A percentile compares a stretch with the other conserved stretches of the same genome.
Evolutionary conservation across 2,888 invertebrate genomes (phyloP).

Genomic region (Entomobrya multifasciata): DNA sequence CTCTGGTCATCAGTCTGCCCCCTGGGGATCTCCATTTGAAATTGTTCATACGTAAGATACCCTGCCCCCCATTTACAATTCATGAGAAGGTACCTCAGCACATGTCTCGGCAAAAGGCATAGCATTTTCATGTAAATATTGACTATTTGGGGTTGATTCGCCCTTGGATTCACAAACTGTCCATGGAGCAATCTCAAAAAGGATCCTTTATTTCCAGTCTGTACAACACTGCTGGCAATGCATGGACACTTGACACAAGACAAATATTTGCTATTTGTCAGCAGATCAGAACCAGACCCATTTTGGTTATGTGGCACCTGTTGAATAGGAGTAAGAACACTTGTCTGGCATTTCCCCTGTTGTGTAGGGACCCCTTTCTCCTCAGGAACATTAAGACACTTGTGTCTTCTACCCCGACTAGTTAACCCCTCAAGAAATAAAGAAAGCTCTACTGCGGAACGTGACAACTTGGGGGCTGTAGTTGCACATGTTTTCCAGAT

Average conservation of each 20-base stretch:
- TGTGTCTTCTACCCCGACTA: constrained; percentile 47
- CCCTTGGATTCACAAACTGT: not conserved
- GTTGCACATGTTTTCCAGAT: constrained; percentile 56
- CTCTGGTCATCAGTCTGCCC: constrained; percentile 13
- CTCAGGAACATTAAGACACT: constrained; percentile 63
- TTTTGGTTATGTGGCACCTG: constrained; percentile 34
- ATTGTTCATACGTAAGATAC: constrained; percentile 54
- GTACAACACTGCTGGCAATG: constrained; percentile 9
- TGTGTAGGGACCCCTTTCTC: constrained; percentile 58
- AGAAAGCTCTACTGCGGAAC: constrained; percentile 49
- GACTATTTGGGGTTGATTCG: constrained; percentile 30
- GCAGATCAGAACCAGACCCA: not conserved
- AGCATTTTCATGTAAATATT: constrained; percentile 45
- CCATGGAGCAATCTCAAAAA: constrained; percentile 6
- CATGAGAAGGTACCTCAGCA: constrained; percentile 64
- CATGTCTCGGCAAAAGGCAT: constrained; percentile 67
- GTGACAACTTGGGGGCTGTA: constrained; percentile 40
- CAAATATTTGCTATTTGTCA: constrained; percentile 50
- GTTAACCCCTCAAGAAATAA: constrained; percentile 62
- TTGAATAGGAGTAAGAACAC: constrained; percentile 56
- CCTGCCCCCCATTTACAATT: constrained; percentile 64
- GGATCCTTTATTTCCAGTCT: constrained; percentile 2
- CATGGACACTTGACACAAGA: constrained; percentile 52
- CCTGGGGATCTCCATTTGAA: constrained; percentile 31
- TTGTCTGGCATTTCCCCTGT: constrained; percentile 58